Conservation (phyloP, 2,888 invertebrate species). For the Creontiades dilutus region DNA sequence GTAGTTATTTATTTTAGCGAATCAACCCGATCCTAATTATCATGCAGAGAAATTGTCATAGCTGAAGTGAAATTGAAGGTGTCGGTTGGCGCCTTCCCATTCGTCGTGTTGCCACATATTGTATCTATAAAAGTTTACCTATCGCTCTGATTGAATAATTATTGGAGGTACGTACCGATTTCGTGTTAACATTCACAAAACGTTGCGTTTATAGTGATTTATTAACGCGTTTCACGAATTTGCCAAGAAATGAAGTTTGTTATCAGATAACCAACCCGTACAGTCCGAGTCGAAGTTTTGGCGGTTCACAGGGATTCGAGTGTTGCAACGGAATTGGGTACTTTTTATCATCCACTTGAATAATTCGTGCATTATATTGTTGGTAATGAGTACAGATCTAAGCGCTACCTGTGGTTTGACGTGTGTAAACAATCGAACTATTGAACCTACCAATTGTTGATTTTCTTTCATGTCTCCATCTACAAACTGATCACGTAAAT, state of each 20-base stretch:
- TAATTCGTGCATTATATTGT: not conserved
- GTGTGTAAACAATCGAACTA: not conserved
- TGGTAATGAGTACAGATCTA: not conserved
- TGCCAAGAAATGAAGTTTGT: not conserved
- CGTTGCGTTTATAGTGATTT: too few relatives aligned
- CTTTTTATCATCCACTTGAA: not conserved
- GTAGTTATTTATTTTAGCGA: not conserved
- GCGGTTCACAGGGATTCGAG: not conserved
- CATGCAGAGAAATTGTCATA: not conserved
- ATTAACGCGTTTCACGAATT: not conserved
- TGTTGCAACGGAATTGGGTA: not conserved
- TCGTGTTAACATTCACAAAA: too few relatives aligned
- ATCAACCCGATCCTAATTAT: not conserved
- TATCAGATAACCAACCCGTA: constrained; percentile 1
- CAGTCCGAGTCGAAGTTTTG: not conserved
- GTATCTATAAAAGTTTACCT: not conserved
- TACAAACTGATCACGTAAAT: not conserved
- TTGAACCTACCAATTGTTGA: not conserved
- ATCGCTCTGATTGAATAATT: not conserved
- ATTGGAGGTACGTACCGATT: too few relatives aligned
- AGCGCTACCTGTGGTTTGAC: not conserved
- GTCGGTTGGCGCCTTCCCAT: constrained; percentile 2
- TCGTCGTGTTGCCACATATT: not conserved
- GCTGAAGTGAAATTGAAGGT: not conserved
- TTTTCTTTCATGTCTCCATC: not conserved